Evolutionary conservation across 2,113 vertebrate genomes (phyloP), one percentile per base, ranked within the genome.

Genomic region (Anarhynchus alexandrinus): DNA sequence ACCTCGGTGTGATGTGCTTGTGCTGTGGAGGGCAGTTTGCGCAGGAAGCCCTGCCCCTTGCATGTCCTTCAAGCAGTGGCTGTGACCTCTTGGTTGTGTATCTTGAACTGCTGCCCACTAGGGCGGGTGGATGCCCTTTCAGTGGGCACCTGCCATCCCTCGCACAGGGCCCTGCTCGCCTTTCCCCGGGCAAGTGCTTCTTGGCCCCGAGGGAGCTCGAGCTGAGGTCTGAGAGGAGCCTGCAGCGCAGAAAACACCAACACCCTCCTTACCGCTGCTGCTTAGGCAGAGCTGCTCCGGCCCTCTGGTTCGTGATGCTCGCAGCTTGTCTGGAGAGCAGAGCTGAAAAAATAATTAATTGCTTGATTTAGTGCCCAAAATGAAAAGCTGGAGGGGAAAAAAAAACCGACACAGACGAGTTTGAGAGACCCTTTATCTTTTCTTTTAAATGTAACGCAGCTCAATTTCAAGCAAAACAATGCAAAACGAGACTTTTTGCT

Each of bases 281-380:
- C 89, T 73, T n/a, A 27, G 36, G 84, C 69, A 89, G 73, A 84
- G 57, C 73, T 79, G 45, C 49, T 79, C 52, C 0, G 1, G 43
- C 52, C 51, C 72, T 89, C 74, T 94, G 84, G 73, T 66, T 85
- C 2, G 2, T 45, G 65, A 26, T 91, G 40, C 55, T 92, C 2
- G 12, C 58, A 62, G 80, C 72, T 86, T 93, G 81, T 88, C 90
- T 93, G 70, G 82, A 91, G 65, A 94, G 62, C 78, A 54, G 84
- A 90, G 57, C 61, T 79, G 82, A 94, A 72, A 91, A 93, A 93
- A 88, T 73, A 93, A 94, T 91, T 88, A 95, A 95, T 70, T 94
- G 78, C 82, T 95, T 91, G 84, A 84, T 93, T 91, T 84, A 80
- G 58, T 95, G 87, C 62, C 78, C 84, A 88, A 95, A 93, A 61